Evolutionary conservation across 2,113 vertebrate species (phyloP).

Genomic region (Taxidea taxus): DNA sequence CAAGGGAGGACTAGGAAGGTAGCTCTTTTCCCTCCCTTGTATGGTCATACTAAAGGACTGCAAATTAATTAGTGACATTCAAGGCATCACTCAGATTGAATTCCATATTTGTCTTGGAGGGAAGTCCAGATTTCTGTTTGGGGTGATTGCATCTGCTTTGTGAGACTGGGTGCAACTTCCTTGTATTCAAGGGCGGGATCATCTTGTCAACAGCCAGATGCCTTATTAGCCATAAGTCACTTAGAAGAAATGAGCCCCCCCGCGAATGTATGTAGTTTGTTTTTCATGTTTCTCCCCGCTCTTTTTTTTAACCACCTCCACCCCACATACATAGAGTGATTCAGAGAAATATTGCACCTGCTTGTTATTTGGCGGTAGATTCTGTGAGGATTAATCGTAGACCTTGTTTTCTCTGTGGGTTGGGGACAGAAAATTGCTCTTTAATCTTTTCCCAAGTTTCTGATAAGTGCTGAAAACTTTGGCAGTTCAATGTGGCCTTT

Average conservation of each 20-base stretch:
- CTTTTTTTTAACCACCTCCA: not conserved
- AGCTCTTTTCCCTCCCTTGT: not conserved
- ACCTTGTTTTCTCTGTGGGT: slow-evolving; percentile 8
- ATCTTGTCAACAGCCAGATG: slow-evolving; percentile 72
- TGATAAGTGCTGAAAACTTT: slow-evolving; percentile 15
- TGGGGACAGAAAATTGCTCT: slow-evolving; percentile 20
- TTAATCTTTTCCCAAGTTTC: slow-evolving; percentile 19
- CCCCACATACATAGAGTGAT: not conserved
- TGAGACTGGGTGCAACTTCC: slow-evolving; percentile 84
- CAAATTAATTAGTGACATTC: slow-evolving; percentile 35
- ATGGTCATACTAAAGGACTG: slow-evolving; percentile 52
- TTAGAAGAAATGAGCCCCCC: not conserved
- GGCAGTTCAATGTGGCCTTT: not conserved
- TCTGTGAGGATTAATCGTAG: slow-evolving; percentile 12
- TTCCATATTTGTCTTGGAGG: slow-evolving; percentile 79
- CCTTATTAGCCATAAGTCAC: slow-evolving; percentile 55
- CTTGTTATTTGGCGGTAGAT: not conserved
- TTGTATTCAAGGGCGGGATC: slow-evolving; percentile 79
- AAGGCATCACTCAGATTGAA: slow-evolving; percentile 46
- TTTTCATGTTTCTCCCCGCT: not conserved
- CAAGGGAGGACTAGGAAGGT: slow-evolving; percentile 37
- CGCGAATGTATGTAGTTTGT: not conserved
- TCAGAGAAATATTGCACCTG: not conserved
- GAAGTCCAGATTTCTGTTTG: slow-evolving; percentile 73
- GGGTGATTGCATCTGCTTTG: slow-evolving; percentile 77